A percentile compares a stretch with the other conserved stretches of the same genome.
Evolutionary conservation across 2,888 invertebrate species (phyloP).

Genomic region (Nudaria mundana): DNA sequence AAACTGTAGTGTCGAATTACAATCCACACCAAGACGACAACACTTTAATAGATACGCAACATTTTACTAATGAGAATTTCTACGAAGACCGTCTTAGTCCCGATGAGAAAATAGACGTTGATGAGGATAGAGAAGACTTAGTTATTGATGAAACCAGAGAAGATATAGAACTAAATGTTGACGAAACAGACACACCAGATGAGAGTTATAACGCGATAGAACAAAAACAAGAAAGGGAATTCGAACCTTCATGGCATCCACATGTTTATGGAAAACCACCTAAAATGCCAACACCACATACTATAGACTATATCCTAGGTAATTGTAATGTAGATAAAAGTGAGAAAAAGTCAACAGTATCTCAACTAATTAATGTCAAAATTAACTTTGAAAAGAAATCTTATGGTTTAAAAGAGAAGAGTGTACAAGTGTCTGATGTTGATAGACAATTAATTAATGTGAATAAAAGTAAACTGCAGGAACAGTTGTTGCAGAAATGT

Average conservation of each 20-base stretch:
- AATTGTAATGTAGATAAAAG: constrained; percentile 48
- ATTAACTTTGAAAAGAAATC: constrained; percentile 55
- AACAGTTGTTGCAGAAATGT: constrained; percentile 65
- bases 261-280: constrained; percentile 93
- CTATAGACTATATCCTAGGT: constrained; percentile 93
- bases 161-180: constrained; percentile 34
- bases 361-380: constrained; percentile 63
- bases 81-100: constrained; percentile 52
- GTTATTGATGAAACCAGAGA: constrained; percentile 45
- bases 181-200: constrained; percentile 22
- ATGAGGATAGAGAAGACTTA: constrained; percentile 55
- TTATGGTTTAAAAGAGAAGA: constrained; percentile 40
- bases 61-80: constrained; percentile 34
- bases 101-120: constrained; percentile 59
- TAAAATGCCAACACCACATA: constrained; percentile 91
- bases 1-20: constrained; percentile 63
- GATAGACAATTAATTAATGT: constrained; percentile 56
- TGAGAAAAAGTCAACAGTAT: constrained; percentile 48
- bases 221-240: constrained; percentile 41
- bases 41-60: constrained; percentile 32
- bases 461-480: constrained; percentile 68
- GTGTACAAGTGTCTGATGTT: constrained; percentile 69
- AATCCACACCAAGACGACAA: constrained; percentile 48
- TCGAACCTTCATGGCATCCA: constrained; percentile 88
- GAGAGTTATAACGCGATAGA: constrained; percentile 28